Evolutionary conservation across 2,888 invertebrate species (phyloP), one percentile per base, ranked within the genome.

Genomic region (Drosophila tripunctata): DNA sequence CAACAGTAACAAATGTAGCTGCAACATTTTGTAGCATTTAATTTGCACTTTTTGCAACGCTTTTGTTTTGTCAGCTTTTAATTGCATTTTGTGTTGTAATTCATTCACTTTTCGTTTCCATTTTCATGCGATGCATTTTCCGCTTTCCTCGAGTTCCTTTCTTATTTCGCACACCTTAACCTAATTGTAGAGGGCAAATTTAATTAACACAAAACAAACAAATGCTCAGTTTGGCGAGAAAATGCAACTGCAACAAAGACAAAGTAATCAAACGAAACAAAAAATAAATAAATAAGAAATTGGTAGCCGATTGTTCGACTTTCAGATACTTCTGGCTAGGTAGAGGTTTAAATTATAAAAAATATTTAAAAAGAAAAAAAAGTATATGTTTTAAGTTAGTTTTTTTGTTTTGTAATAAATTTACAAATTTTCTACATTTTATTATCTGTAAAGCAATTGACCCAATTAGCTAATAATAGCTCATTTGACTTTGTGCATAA

Each of bases 141-240:
- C 38, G 5, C 10, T 48, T 55, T 35, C 30, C 48, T 40, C 43
- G 27, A 62, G 52, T 62, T 61, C 10, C 40, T 12, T 24, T 48
- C n/a, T n/a, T n/a, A n/a, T n/a, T 14, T 17, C 24, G 17, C 24
- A 36, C 40, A 43, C 58, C 47, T 79, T 58, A 51, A 38, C 40
- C 67, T 74, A 76, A 74, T 67, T 76, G 55, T 38, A 71, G 63
- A 57, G 78, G 58, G 61, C 68, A 72, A 81, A 78, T 84, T 87
- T 66, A 81, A 81, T 87, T 78, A 69, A 68, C 58, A 55, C 67
- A 40, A 70, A 48, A 55, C 62, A 81, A 84, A 81, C 60, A 79
- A 57, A 45, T 43, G 45, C 19, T 40, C 31, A 22, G 31, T 30
- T 21, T 21, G 21, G 12, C 1, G 22, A 6, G 40, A n/a, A 47